These are phyloP conservation scores for Ammodytes dubius DNA, from an alignment of 2,113 vertebrate genomes.

Conservation along the genomic window DNA sequence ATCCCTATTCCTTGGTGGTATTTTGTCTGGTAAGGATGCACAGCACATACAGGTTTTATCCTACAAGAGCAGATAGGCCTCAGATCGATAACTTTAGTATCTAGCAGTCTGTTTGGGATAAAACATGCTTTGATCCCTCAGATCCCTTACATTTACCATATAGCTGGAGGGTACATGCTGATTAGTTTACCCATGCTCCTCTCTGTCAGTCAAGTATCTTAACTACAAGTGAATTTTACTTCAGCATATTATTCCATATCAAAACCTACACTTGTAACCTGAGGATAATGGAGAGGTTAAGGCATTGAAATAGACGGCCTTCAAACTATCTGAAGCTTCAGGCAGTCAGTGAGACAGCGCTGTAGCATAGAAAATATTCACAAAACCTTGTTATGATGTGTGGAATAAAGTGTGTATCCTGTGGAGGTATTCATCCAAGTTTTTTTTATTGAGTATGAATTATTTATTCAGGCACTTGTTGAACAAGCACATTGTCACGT, in stretches of 20 bases:
- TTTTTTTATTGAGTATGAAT: slow-evolving; percentile 4
- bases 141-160: slow-evolving; percentile 67
- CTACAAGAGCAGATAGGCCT: slow-evolving; percentile 40
- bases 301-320: slow-evolving; percentile 3
- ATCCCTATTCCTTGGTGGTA: neutral
- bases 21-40: slow-evolving; percentile 4
- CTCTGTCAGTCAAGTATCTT: slow-evolving; percentile 44
- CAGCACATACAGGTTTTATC: slow-evolving; percentile 20
- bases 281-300: slow-evolving; percentile 8
- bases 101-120: slow-evolving; percentile 41
- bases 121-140: slow-evolving; percentile 67
- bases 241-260: slow-evolving; percentile 9
- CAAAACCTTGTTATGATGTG: neutral
- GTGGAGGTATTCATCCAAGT: neutral
- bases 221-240: slow-evolving; percentile 32
- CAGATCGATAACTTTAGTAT: slow-evolving; percentile 59
- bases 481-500: neutral
- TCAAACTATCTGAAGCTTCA: neutral
- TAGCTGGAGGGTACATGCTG: slow-evolving; percentile 58
- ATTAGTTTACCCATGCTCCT: slow-evolving; percentile 51
- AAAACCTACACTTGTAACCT: slow-evolving; percentile 23
- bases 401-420: neutral
- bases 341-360: neutral
- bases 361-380: slow-evolving; percentile 18
- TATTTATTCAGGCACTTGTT: slow-evolving; percentile 38